Base-by-base conservation (phyloP, 2,888 invertebrate species). In the Sylvicola fuscatus region DNA sequence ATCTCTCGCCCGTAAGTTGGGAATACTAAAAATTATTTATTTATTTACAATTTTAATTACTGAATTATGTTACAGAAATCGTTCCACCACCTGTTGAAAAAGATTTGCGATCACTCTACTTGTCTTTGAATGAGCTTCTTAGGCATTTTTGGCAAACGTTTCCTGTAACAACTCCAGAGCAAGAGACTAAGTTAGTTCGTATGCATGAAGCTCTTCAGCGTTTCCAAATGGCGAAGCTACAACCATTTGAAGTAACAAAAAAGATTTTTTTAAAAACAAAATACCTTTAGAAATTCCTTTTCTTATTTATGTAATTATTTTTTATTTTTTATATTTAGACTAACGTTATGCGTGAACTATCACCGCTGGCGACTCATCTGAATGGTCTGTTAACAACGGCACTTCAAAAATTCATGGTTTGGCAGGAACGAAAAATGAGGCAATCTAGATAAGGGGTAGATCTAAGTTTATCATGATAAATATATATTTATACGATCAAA, bases 111-210 rank as follows among this genome's bases (percentile, higher is more conserved):
- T 74, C 82, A 41, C 62, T 92, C 35, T 93, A 95, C 61, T 66
- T 80, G 35, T 83, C 87, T 1, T 65, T 83, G 3, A 77, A 83
- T 40, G 97, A 97, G 61, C 60, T 98, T 39, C 61, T 95, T 11
- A 71, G 84, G 39, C 93, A 95, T 59, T 84, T 97, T 61, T 98
- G 97, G 95, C 69, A 76, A 32, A 83, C 92, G 54, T 93, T 97
- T 63, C 83, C 82, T 27, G 76, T 78, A 1, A 75, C 76, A 0
- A 73, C 75, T 2, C 65, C 74, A 14, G 70, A 71, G 36, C 60
- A 79, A 27, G 82, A 87, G 53, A 75, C 78, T 14, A 73, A 84
- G 56, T 74, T 82, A 2, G 64, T 77, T n/a, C 73, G 77, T 51
- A 89, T 89, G 76, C 82, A 89, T 46, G 81, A 83, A 45, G 89